phyloP scores from a whole-genome alignment of 2,888 invertebrate species.

The Rotaria magnacalcarata region DNA sequence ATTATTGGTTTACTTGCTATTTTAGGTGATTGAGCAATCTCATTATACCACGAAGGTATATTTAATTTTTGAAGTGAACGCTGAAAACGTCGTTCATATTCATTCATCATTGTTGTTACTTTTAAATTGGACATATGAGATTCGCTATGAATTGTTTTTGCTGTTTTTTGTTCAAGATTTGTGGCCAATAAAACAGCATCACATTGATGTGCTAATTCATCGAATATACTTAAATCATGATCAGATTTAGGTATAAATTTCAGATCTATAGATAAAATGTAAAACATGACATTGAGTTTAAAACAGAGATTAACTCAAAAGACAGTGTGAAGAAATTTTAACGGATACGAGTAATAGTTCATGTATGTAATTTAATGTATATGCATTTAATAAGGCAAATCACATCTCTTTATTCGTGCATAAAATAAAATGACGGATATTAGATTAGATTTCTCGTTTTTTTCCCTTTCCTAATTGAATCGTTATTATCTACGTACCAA shows the following conservation, averaged over 20 bases:
- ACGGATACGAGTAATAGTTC: not conserved
- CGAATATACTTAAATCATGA: constrained; percentile 24
- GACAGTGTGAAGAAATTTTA: not conserved
- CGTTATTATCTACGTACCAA: not conserved
- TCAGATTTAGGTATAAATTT: not conserved
- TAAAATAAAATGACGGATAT: not conserved
- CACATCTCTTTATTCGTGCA: not conserved
- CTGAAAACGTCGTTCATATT: constrained; percentile 15
- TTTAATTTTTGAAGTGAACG: constrained; percentile 19
- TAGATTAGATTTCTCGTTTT: not conserved
- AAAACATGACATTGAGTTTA: not conserved
- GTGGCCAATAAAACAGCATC: not conserved
- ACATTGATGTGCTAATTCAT: not conserved
- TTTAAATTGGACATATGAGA: not conserved
- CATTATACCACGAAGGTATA: not conserved
- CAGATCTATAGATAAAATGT: not conserved
- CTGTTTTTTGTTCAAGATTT: not conserved
- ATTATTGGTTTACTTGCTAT: not conserved
- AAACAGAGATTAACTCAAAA: not conserved
- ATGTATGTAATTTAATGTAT: not conserved
- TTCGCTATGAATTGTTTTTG: not conserved
- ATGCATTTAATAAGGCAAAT: not conserved
- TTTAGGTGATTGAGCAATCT: not conserved
- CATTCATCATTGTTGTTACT: not conserved
- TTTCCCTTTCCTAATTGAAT: not conserved